phyloP scores from a whole-genome alignment of 2,797 vertebrate species.

The Pseudochromis fuscus region DNA sequence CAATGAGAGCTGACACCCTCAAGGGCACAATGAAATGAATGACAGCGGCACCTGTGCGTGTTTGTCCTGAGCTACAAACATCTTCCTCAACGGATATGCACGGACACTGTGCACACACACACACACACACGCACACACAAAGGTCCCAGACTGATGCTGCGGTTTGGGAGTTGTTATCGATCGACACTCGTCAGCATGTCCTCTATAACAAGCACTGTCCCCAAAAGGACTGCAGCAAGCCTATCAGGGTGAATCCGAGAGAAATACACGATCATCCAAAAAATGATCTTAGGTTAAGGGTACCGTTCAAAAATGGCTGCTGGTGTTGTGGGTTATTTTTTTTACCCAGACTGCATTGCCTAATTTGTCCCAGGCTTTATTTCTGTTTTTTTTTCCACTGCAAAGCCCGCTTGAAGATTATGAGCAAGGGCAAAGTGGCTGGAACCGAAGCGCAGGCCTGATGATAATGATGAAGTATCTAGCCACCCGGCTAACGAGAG shows the following conservation, averaged over 20 bases:
- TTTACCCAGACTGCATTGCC: constrained; percentile 29
- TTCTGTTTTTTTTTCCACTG: constrained; percentile 7
- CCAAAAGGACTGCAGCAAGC: constrained; percentile 77
- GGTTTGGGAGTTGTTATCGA: constrained; percentile 75
- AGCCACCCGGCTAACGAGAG: constrained; percentile 78
- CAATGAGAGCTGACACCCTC: constrained; percentile 58
- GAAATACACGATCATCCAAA: constrained; percentile 32
- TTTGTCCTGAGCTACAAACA: constrained; percentile 56
- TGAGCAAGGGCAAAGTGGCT: constrained; percentile 66
- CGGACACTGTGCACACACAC: not conserved
- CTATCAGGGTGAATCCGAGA: constrained; percentile 51
- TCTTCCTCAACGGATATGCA: constrained; percentile 54
- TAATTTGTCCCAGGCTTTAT: constrained; percentile 39
- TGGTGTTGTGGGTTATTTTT: no score
- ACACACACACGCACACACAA: constrained; percentile 22
- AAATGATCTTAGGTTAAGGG: not conserved
- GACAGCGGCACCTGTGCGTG: constrained; percentile 57
- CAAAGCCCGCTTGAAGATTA: constrained; percentile 63
- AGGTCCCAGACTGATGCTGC: constrained; percentile 63
- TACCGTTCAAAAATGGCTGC: constrained; percentile 1
- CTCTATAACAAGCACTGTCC: constrained; percentile 80
- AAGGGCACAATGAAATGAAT: constrained; percentile 73
- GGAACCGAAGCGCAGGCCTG: constrained; percentile 52
- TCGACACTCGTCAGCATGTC: constrained; percentile 81
- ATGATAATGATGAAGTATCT: constrained; percentile 82